phyloP scores from a whole-genome alignment of 2,888 invertebrate species.

The Polyommatus iphigenia region DNA sequence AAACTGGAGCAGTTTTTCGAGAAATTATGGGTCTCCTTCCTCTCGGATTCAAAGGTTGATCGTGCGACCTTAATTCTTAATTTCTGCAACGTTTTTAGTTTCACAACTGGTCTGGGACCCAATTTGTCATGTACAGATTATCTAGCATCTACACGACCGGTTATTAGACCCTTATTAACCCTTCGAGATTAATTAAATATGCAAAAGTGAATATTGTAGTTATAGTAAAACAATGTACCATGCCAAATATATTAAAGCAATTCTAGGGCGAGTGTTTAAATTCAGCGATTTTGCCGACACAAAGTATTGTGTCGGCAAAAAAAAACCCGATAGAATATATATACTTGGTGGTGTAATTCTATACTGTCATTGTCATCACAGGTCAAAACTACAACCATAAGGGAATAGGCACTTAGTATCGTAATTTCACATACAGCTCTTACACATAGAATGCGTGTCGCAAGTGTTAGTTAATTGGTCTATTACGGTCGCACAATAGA shows the following conservation, averaged over 20 bases:
- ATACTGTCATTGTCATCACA: background rate
- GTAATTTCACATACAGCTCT: background rate
- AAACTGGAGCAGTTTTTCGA: conserved; percentile 47
- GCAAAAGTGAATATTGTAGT: background rate
- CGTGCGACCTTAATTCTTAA: conserved; percentile 33
- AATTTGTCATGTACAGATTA: conserved; percentile 8
- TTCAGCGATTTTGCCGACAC: fast-evolving
- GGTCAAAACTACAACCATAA: background rate
- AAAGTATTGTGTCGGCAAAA: no score
- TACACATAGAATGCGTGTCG: background rate
- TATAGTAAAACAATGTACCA: background rate
- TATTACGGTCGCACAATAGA: conserved; percentile 73
- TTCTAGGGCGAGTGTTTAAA: no score
- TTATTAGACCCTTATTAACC: background rate
- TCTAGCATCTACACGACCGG: background rate
- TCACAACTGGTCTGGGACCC: background rate
- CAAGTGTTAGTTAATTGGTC: conserved; percentile 37
- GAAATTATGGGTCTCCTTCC: conserved; percentile 38
- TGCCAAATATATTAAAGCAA: no score
- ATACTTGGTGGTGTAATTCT: no score
- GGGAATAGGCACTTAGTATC: background rate
- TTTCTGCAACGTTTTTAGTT: conserved; percentile 19
- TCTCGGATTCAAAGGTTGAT: conserved; percentile 35
- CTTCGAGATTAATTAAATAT: background rate
- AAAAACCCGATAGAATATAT: no score